phyloP scores from a whole-genome alignment of 2,797 vertebrate genomes.

The Acridotheres tristis region DNA sequence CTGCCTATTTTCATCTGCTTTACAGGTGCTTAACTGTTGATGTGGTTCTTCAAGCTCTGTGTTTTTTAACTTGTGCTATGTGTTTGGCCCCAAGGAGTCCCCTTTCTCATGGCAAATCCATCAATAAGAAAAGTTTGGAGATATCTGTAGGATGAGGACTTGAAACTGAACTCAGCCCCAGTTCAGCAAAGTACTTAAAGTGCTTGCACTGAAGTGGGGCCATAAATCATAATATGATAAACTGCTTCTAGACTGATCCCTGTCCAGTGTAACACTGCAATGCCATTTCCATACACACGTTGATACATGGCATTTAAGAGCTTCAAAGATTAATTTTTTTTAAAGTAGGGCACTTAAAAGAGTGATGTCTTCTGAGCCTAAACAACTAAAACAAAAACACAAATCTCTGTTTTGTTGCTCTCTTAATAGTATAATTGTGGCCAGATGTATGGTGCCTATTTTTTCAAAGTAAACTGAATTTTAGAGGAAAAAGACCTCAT shows the following conservation, averaged over 20 bases:
- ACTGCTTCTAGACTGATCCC: neutral
- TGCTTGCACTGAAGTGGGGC: neutral
- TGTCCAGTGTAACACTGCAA: neutral
- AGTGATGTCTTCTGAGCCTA: neutral
- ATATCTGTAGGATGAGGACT: neutral
- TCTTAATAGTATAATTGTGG: neutral
- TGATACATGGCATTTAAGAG: neutral
- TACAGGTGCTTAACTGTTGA: neutral
- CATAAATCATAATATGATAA: neutral
- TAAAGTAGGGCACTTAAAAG: neutral
- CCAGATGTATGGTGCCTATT: conserved; percentile 37
- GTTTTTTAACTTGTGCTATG: neutral
- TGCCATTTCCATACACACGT: neutral
- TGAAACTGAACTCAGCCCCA: neutral
- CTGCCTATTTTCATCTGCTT: neutral
- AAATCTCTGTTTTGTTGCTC: neutral
- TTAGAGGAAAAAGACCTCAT: neutral
- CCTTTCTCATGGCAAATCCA: neutral
- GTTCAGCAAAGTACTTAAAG: neutral
- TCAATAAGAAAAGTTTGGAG: neutral
- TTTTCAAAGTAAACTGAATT: conserved; percentile 28
- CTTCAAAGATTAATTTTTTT: neutral
- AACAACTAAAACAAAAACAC: neutral
- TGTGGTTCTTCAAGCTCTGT: neutral
- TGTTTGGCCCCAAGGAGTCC: neutral